Evolutionary conservation across 2,888 invertebrate species (phyloP).

Genomic region (Drosophila vallismaia): DNA sequence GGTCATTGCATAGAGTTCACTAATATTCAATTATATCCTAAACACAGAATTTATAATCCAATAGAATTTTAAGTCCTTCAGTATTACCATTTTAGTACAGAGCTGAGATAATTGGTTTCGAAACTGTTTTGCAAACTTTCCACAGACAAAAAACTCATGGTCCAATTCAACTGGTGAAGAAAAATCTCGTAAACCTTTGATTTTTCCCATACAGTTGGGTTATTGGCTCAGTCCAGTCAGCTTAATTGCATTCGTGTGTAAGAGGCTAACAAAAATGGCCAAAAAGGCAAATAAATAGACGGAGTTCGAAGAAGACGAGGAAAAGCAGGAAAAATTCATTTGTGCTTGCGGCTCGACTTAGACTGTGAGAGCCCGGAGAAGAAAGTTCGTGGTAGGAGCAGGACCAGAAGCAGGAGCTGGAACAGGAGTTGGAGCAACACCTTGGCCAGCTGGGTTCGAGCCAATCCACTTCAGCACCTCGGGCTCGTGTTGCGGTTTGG

Average conservation of each 20-base stretch:
- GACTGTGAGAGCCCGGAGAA: constrained; percentile 5
- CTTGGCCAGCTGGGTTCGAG: constrained; percentile 24
- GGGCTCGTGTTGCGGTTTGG: constrained; percentile 62
- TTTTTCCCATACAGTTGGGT: constrained; percentile 9
- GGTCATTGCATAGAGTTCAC: neutral
- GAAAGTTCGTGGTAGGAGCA: neutral
- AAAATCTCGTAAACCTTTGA: constrained; percentile 13
- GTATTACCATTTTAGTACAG: neutral
- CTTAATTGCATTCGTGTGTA: constrained; percentile 66
- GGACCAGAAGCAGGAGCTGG: too few relatives aligned
- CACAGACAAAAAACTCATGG: constrained; percentile 6
- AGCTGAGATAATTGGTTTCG: neutral
- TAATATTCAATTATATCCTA: neutral
- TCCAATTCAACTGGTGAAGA: constrained; percentile 5
- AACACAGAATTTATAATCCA: too few relatives aligned
- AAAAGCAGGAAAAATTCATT: constrained; percentile 52
- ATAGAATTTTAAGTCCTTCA: too few relatives aligned
- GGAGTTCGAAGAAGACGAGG: constrained; percentile 4
- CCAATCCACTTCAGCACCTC: constrained; percentile 46
- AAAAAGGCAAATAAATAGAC: constrained; percentile 49
- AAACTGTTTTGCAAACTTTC: neutral
- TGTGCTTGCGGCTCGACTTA: constrained; percentile 33
- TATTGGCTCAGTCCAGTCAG: constrained; percentile 38
- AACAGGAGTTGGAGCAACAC: neutral
- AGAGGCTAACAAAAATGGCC: constrained; percentile 43